Percentiles rank a stretch among this genome's conserved stretches.
Conservation (phyloP, 2,888 invertebrate genomes). For the Unio delphinus region DNA sequence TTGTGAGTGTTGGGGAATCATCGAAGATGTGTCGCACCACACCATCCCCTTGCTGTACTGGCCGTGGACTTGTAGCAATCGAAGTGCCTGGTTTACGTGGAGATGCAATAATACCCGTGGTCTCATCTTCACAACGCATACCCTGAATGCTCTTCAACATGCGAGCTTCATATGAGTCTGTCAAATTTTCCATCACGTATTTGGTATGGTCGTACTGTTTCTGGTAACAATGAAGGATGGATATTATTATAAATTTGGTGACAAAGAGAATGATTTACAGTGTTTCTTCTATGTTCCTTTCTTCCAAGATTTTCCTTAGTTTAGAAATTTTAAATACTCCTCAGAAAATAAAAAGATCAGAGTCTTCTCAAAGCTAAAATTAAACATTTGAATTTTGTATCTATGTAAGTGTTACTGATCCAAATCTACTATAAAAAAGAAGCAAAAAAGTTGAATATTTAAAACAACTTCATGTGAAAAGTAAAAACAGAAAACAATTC, state of each 20-base stretch:
- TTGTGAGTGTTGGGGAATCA: conserved; percentile 57
- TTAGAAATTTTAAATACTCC: too few relatives aligned
- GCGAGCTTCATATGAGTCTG: conserved; percentile 64
- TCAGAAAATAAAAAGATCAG: too few relatives aligned
- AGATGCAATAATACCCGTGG: conserved; percentile 34
- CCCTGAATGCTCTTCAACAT: conserved; percentile 66
- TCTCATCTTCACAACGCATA: conserved; percentile 40
- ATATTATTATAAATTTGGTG: neutral
- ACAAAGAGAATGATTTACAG: neutral
- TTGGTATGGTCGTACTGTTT: conserved; percentile 61
- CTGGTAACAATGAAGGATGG: conserved; percentile 23
- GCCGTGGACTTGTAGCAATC: conserved; percentile 6
- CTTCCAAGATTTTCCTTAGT: too few relatives aligned
- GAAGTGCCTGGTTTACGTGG: conserved; percentile 4
- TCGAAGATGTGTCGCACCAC: conserved; percentile 38
- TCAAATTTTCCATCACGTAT: conserved; percentile 57
- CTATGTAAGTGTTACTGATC: too few relatives aligned
- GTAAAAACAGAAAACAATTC: too few relatives aligned
- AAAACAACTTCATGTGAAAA: too few relatives aligned
- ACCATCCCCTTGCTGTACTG: conserved; percentile 7
- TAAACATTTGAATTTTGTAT: too few relatives aligned
- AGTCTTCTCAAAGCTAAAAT: too few relatives aligned
- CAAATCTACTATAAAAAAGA: too few relatives aligned
- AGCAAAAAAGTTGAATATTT: too few relatives aligned
- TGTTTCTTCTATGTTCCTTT: too few relatives aligned